Evolutionary conservation across 2,888 invertebrate genomes (phyloP).

Genomic region (Lutraria lutraria): DNA sequence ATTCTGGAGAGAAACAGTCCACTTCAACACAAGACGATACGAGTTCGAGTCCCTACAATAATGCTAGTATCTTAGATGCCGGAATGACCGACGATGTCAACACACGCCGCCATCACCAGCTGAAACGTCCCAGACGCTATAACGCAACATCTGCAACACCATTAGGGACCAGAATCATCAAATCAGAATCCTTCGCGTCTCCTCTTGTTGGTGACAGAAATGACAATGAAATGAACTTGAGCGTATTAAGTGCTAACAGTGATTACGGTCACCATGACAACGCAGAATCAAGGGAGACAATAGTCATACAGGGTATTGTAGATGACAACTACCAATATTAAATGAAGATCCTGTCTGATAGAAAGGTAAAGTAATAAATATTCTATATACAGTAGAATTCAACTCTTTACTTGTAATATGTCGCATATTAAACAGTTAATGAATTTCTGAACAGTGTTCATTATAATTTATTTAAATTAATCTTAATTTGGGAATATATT

Average conservation of each 20-base stretch:
- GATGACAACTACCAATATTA: constrained; percentile 20
- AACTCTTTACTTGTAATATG: too few relatives aligned
- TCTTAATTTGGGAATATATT: too few relatives aligned
- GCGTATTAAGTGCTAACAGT: constrained; percentile 59
- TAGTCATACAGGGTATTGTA: constrained; percentile 35
- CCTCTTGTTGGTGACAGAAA: constrained; percentile 59
- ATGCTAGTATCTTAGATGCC: constrained; percentile 5
- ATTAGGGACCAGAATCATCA: constrained; percentile 13
- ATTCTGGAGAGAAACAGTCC: background rate
- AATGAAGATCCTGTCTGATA: background rate
- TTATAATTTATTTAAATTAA: too few relatives aligned
- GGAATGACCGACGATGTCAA: constrained; percentile 41
- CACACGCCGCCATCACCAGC: constrained; percentile 8
- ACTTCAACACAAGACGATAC: background rate
- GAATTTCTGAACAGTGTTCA: too few relatives aligned
- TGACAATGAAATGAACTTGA: constrained; percentile 56
- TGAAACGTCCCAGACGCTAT: constrained; percentile 12
- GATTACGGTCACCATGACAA: constrained; percentile 44
- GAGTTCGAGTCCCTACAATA: background rate
- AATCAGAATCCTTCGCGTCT: constrained; percentile 53
- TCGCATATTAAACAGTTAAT: too few relatives aligned
- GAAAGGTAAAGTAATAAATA: too few relatives aligned
- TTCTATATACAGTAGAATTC: too few relatives aligned
- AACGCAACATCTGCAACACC: constrained; percentile 16
- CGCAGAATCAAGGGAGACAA: background rate